Percentiles rank a stretch among this genome's conserved stretches.
phyloP scores from a whole-genome alignment of 2,888 invertebrate genomes.

The Philaethria dido region DNA sequence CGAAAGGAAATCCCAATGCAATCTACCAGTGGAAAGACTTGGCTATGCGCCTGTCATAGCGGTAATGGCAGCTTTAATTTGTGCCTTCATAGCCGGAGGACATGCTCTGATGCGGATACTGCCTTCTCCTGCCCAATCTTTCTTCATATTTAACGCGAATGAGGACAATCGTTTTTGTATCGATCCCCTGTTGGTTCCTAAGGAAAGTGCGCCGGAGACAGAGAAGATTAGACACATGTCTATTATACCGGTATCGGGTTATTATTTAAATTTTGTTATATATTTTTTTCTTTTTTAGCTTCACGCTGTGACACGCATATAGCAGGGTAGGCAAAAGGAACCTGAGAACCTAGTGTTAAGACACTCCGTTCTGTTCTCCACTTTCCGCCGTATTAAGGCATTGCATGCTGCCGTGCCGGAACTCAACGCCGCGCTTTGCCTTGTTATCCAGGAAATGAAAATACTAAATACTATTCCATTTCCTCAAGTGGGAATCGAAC shows the following conservation, averaged over 20 bases:
- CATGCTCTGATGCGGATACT: constrained; percentile 63
- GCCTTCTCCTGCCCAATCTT: constrained; percentile 65
- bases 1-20: constrained; percentile 60
- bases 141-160: constrained; percentile 74
- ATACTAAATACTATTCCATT: too few relatives aligned
- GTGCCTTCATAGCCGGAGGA: constrained; percentile 57
- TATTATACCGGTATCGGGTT: constrained; percentile 59
- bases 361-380: too few relatives aligned
- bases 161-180: constrained; percentile 74
- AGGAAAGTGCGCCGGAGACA: constrained; percentile 43
- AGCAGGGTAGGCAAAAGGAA: too few relatives aligned
- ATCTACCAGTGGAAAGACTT: constrained; percentile 56
- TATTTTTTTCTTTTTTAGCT: too few relatives aligned
- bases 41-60: constrained; percentile 60
- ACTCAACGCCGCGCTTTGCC: too few relatives aligned
- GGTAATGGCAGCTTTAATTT: constrained; percentile 54
- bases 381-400: too few relatives aligned
- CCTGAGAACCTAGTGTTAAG: too few relatives aligned
- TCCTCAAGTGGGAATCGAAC: too few relatives aligned
- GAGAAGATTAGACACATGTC: constrained; percentile 53
- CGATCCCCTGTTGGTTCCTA: constrained; percentile 48
- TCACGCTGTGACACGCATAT: too few relatives aligned
- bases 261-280: neutral
- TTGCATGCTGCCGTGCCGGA: too few relatives aligned
- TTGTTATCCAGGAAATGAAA: too few relatives aligned